Percentiles rank a stretch among this genome's conserved stretches.
These are phyloP conservation scores for Macrotis lagotis DNA, from an alignment of 2,113 vertebrate species.

Conservation along the genomic window DNA sequence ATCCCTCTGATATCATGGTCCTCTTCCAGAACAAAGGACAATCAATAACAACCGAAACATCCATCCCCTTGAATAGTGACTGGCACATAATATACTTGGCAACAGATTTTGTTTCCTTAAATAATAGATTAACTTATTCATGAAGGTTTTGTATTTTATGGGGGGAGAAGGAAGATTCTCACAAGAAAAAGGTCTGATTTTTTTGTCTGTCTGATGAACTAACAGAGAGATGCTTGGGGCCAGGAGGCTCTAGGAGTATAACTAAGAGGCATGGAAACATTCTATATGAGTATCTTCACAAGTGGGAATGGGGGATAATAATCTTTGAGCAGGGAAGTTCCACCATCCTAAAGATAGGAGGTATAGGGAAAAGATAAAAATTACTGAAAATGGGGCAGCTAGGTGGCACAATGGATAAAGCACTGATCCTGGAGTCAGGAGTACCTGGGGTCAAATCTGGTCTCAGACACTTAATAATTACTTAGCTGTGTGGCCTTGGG, in stretches of 20 bases:
- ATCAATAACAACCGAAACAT: too few relatives aligned
- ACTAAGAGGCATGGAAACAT: not conserved
- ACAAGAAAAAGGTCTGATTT: not conserved
- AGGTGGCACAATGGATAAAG: too few relatives aligned
- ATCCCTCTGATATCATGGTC: too few relatives aligned
- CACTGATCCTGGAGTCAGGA: too few relatives aligned
- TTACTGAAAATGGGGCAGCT: too few relatives aligned
- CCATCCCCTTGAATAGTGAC: too few relatives aligned
- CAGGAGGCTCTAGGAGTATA: not conserved
- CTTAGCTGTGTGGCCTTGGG: too few relatives aligned
- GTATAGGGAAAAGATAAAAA: not conserved
- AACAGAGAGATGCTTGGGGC: not conserved
- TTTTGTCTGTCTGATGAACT: not conserved
- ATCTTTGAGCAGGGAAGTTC: not conserved
- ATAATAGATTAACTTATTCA: not conserved
- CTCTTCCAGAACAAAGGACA: too few relatives aligned
- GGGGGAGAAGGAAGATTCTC: not conserved
- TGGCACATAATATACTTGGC: not conserved
- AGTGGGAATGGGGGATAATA: not conserved
- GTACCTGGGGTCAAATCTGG: too few relatives aligned
- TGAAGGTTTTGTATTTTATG: not conserved
- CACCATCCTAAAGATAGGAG: not conserved
- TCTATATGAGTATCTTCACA: too few relatives aligned
- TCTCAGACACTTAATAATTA: too few relatives aligned
- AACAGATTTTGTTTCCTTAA: not conserved